Conservation (phyloP, 2,797 vertebrate species). For the Vultur gryphus region DNA sequence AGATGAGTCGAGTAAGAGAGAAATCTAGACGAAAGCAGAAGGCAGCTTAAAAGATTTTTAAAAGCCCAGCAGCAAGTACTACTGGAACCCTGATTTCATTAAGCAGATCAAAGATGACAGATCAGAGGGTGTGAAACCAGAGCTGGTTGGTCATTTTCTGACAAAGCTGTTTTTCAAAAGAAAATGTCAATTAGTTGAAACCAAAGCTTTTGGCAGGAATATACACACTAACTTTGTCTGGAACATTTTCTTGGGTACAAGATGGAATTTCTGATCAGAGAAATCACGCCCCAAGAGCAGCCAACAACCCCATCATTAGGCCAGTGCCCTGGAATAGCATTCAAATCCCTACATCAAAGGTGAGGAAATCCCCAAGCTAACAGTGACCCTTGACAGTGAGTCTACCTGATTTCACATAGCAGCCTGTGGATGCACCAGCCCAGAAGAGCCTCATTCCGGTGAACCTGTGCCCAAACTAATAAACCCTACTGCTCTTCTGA, state of each 20-base stretch:
- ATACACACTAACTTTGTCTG: background rate
- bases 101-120: constrained; percentile 38
- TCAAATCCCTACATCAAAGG: background rate
- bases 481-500: background rate
- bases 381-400: background rate
- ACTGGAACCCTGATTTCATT: constrained; percentile 21
- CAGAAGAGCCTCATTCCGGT: background rate
- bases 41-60: background rate
- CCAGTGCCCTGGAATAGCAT: background rate
- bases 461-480: background rate
- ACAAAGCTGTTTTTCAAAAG: background rate
- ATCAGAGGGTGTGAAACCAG: constrained; percentile 19
- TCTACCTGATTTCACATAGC: background rate
- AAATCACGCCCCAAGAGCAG: background rate
- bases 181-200: constrained; percentile 19
- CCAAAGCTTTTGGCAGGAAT: constrained; percentile 4
- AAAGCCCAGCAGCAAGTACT: constrained; percentile 22
- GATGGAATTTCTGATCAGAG: background rate
- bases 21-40: background rate
- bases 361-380: background rate
- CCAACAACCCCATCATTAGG: background rate
- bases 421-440: background rate
- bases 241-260: background rate
- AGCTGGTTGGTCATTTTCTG: constrained; percentile 16
- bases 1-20: background rate